A percentile compares a stretch with the other conserved stretches of the same genome.
These are phyloP conservation scores for Anagrus nilaparvatae DNA, from an alignment of 1,140 invertebrate genomes.

Conservation along the genomic window DNA sequence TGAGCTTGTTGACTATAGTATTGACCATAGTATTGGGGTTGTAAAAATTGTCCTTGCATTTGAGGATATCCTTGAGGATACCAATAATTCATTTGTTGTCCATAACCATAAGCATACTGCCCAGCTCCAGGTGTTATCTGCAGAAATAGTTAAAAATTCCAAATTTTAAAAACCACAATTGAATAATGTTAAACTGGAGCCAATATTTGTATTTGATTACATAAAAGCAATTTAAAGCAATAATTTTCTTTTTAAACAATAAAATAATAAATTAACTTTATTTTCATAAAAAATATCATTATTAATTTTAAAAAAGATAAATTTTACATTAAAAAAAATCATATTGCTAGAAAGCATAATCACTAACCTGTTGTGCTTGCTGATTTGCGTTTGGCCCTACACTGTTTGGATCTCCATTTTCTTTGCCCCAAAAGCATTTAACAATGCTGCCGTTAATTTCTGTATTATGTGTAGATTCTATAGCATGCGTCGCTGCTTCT, in stretches of 20 bases:
- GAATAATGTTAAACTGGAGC: too few species aligned
- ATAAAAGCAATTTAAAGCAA: too few species aligned
- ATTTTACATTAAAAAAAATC: background rate
- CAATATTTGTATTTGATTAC: too few species aligned
- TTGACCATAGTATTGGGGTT: slow-evolving; percentile 42
- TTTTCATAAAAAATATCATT: background rate
- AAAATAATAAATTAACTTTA: background rate
- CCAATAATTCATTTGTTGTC: slow-evolving; percentile 71
- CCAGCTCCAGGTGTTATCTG: slow-evolving; percentile 42
- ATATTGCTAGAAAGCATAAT: background rate
- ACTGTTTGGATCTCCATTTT: slow-evolving; percentile 67
- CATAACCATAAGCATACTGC: slow-evolving; percentile 58
- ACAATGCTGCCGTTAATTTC: slow-evolving; percentile 93
- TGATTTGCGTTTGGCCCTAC: slow-evolving; percentile 43
- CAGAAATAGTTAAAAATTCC: too few species aligned
- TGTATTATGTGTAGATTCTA: slow-evolving; percentile 92
- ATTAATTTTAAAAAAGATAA: slow-evolving; percentile 2
- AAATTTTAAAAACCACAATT: too few species aligned
- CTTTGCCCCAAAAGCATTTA: slow-evolving; percentile 99
- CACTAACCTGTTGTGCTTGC: slow-evolving; percentile 44
- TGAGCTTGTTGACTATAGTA: slow-evolving; percentile 46
- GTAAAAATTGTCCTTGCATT: slow-evolving; percentile 43
- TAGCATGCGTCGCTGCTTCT: slow-evolving; percentile 93
- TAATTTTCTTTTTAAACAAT: too few species aligned
- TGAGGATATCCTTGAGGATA: slow-evolving; percentile 59